Evolutionary conservation across 2,888 invertebrate genomes (phyloP), one percentile per base, ranked within the genome.

Genomic region (Platerodrilus igneus): DNA sequence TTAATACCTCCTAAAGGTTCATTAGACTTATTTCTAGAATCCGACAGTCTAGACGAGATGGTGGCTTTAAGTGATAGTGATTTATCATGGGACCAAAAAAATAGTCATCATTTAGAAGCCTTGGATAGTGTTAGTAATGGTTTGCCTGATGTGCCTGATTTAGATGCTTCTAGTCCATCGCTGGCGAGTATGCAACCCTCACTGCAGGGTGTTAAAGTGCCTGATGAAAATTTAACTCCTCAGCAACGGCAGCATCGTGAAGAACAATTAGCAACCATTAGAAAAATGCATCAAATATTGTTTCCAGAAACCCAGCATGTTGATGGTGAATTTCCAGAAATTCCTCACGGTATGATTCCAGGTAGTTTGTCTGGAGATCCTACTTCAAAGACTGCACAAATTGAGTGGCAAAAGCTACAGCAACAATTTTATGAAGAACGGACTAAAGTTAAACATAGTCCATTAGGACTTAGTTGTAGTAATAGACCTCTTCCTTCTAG

Each of bases 201-300:
- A 14, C 62, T 80, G 49, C 79, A 79, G 68, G 80, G 75, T 51
- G 88, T 91, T 28, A 91, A 93, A 77, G 87, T 93, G 60, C 92
- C 92, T 54, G 92, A 92, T 70, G 95, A 95, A 71, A 93, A 94
- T 70, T 73, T 96, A 56, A 96, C 96, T 35, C 94, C 95, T 19
- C 92, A 95, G 65, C 95, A 96, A 66, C 78, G 92, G 37, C 90
- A 92, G 48, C 91, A 93, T 64, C 78, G 96, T 43, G 94, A 94
- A 68, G 91, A 91, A 60, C 89, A 93, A 59, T 72, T 96, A 31
- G 94, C 93, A 3, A 91, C 87, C 43, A 77, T 96, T 47, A 72
- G 86, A 47, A 92, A 93, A 73, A 90, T 95, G 83, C 88, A 93
- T 57, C 87, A 91, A 65, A 83, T 92, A 76, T 69, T 95, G 37